Base-by-base conservation (phyloP, 2,888 invertebrate species). In the Pammene aurita region DNA sequence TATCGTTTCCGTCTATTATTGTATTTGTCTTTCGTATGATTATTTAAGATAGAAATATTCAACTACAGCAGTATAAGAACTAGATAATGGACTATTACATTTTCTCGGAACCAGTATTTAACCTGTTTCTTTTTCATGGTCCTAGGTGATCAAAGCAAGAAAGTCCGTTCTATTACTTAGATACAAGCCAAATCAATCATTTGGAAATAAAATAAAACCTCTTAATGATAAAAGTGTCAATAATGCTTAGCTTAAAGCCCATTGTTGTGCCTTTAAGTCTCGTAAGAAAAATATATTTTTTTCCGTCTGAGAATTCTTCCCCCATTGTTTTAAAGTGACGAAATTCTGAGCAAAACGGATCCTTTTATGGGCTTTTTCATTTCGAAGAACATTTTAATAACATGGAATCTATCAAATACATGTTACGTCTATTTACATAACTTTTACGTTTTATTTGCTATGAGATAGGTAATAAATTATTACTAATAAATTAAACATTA, bases 291-390 rank as follows among this genome's bases (percentile, higher is more conserved):
- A 18, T 62, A 56, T 50, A 50, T 62, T 67, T 62, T 56, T 56
- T 62, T 48, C 44, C 55, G 61, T 55, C 10, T 14, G 56, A 50
- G 50, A 11, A 35, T 41, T 63, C 56, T 57, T 63, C 50, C 48
- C 46, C 61, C 67, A 34, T 67, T 67, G 62, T 67, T 67, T 67
- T 44, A 63, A 67, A 55, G 55, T 48, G 61, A 18, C 41, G 16
- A 62, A 56, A 50, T 67, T 62, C 62, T n/a, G 50, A 44, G 18
- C 7, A 46, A 67, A 42, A 7, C 46, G 18, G 34, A 9, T 13
- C 26, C 42, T 35, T 56, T 62, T 54, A 54, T 54, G 18, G 42
- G 61, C 44, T 66, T 66, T 58, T 58, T 66, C 34, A 58, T 60
- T 61, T 61, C 46, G 16, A 61, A 67, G 54, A 48, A 16, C 38